Conservation (phyloP, 2,113 vertebrate genomes). For the Butorides virescens region DNA sequence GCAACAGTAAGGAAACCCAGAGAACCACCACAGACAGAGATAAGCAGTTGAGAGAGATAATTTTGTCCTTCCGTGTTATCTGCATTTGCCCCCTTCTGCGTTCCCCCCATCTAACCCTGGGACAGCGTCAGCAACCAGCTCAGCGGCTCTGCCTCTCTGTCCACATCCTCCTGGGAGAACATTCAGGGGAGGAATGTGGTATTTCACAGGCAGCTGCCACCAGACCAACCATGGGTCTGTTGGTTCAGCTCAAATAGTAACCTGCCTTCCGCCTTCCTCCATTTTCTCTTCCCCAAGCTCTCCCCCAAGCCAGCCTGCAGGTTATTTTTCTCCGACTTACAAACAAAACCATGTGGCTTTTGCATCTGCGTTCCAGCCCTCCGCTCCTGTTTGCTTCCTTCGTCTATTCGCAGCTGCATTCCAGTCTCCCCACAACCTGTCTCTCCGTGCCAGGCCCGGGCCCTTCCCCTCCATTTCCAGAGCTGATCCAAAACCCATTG, state of each 20-base stretch:
- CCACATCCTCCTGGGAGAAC: not conserved
- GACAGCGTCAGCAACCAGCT: not conserved
- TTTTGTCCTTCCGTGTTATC: not conserved
- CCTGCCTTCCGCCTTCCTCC: not conserved
- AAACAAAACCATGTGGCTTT: not conserved
- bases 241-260: not conserved
- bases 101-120: not conserved
- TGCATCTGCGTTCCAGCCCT: not conserved
- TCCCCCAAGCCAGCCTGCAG: not conserved
- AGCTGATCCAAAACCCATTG: not conserved
- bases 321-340: not conserved
- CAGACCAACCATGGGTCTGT: fast-evolving
- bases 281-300: not conserved
- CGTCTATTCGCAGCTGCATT: not conserved
- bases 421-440: not conserved
- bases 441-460: not conserved
- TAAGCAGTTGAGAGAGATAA: not conserved
- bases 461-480: not conserved
- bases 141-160: not conserved
- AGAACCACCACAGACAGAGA: not conserved
- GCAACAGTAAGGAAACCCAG: no score
- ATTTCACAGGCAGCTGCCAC: not conserved
- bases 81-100: not conserved
- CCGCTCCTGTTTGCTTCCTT: not conserved
- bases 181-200: not conserved